Percentiles rank a stretch among this genome's conserved stretches.
Conservation (phyloP, 2,888 invertebrate species). For the Cabera pusaria region DNA sequence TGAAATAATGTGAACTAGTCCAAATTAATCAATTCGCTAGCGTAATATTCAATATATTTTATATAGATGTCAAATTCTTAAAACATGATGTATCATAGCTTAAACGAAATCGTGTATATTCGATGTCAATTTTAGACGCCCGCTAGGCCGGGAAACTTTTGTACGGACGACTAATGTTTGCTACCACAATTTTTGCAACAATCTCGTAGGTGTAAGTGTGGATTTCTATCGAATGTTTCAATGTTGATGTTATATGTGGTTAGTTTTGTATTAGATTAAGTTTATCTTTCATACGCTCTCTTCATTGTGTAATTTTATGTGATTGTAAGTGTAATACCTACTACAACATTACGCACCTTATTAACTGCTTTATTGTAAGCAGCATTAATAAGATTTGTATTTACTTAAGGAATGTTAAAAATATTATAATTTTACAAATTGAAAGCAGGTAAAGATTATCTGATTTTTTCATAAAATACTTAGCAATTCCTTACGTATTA, state of each 20-base stretch:
- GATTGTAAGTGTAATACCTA: constrained; percentile 3
- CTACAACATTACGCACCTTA: neutral
- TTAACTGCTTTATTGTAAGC: too few relatives aligned
- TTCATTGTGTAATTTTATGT: constrained; percentile 13
- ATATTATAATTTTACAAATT: too few relatives aligned
- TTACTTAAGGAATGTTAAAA: too few relatives aligned
- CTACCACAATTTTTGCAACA: constrained; percentile 77
- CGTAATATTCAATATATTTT: constrained; percentile 63
- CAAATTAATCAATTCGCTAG: constrained; percentile 33
- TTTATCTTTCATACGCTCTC: constrained; percentile 36
- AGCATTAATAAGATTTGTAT: too few relatives aligned
- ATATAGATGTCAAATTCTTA: constrained; percentile 77
- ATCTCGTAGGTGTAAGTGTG: constrained; percentile 51
- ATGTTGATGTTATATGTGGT: constrained; percentile 52
- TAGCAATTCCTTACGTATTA: neutral
- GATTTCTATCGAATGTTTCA: constrained; percentile 67
- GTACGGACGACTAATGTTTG: constrained; percentile 63
- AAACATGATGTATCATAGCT: constrained; percentile 74
- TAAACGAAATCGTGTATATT: constrained; percentile 74
- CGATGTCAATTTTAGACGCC: constrained; percentile 79
- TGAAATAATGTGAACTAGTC: constrained; percentile 23
- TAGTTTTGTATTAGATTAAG: constrained; percentile 52
- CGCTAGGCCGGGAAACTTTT: constrained; percentile 62
- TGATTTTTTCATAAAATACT: too few relatives aligned
- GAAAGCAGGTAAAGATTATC: too few relatives aligned